These are phyloP conservation scores for Anableps anableps DNA, from an alignment of 2,797 vertebrate genomes.

Conservation along the genomic window DNA sequence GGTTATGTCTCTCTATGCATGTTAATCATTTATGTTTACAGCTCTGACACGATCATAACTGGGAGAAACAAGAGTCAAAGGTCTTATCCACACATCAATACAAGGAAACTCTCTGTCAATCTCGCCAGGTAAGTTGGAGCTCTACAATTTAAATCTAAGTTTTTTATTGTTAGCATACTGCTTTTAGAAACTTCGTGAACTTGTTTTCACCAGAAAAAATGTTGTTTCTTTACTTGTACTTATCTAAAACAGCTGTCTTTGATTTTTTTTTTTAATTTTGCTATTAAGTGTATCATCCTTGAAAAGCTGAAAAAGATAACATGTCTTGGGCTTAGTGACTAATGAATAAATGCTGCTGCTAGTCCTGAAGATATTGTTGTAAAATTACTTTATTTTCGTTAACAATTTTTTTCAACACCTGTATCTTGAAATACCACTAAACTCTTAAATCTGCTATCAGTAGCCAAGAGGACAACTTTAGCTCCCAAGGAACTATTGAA, in stretches of 20 bases:
- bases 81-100: conserved; percentile 62
- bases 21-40: conserved; percentile 86
- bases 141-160: conserved; percentile 15
- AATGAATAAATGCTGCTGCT: no score
- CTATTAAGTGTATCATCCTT: neutral
- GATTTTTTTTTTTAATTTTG: neutral
- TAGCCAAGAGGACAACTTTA: neutral
- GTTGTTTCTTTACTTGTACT: neutral
- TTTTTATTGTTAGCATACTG: neutral
- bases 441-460: neutral
- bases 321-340: neutral
- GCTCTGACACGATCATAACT: conserved; percentile 48
- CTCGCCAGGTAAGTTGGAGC: conserved; percentile 57
- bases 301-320: neutral
- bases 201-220: neutral
- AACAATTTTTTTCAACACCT: neutral
- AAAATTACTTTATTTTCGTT: neutral
- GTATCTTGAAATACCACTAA: neutral
- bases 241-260: neutral
- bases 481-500: rapidly evolving
- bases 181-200: neutral
- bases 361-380: neutral
- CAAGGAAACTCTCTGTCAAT: conserved; percentile 35
- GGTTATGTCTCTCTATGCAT: conserved; percentile 3
- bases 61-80: conserved; percentile 73